Percentiles rank a stretch among this genome's conserved stretches.
These are phyloP conservation scores for Psammodynastes pulverulentus DNA, from an alignment of 2,113 vertebrate species.

Conservation along the genomic window DNA sequence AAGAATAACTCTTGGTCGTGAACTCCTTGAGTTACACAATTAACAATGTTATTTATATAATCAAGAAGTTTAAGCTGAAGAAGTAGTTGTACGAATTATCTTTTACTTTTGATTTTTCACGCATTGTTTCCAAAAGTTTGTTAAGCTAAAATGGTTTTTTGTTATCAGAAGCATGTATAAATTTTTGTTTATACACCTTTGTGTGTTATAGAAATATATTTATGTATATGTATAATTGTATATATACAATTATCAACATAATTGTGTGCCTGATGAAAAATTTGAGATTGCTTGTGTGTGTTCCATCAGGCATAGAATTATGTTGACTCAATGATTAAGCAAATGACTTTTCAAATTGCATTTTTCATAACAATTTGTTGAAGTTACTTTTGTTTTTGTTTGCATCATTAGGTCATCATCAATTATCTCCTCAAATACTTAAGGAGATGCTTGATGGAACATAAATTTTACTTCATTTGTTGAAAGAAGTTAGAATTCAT, in stretches of 20 bases:
- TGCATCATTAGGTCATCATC: slow-evolving; percentile 4
- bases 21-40: no score
- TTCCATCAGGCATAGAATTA: background rate
- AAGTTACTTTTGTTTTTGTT: slow-evolving; percentile 1
- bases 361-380: background rate
- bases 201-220: background rate
- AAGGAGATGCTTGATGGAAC: background rate
- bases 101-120: background rate
- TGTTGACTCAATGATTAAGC: slow-evolving; percentile 4
- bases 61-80: no score
- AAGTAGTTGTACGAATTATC: no score
- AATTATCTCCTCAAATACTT: background rate
- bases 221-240: background rate
- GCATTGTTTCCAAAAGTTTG: background rate
- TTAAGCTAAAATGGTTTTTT: background rate
- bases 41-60: no score
- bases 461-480: background rate
- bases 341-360: slow-evolving; percentile 15
- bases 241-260: background rate
- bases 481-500: background rate
- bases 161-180: background rate
- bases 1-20: no score
- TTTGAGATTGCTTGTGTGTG: background rate
- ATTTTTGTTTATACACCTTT: background rate
- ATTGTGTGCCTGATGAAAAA: background rate